These are phyloP conservation scores for Coleophora flavipennella DNA, from an alignment of 2,888 invertebrate species.

Conservation along the genomic window DNA sequence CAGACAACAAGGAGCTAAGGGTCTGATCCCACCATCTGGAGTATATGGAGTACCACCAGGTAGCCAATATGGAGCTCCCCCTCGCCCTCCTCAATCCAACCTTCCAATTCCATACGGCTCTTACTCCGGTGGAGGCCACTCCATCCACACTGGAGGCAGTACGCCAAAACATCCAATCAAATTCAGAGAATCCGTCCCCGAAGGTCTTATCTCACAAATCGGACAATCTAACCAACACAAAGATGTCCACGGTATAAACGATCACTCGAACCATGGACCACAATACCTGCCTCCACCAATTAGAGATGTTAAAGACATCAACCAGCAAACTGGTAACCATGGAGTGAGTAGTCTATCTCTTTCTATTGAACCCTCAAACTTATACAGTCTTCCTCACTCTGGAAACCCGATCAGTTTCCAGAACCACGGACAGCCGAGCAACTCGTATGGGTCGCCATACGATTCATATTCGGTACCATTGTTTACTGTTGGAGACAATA, in stretches of 20 bases:
- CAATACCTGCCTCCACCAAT: constrained; percentile 78
- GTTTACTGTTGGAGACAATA: constrained; percentile 62
- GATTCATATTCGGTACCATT: constrained; percentile 69
- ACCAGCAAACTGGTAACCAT: constrained; percentile 33
- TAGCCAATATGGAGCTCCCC: constrained; percentile 59
- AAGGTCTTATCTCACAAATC: constrained; percentile 77
- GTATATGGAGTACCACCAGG: constrained; percentile 75
- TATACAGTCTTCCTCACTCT: constrained; percentile 66
- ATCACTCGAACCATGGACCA: constrained; percentile 62
- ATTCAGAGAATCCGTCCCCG: constrained; percentile 82
- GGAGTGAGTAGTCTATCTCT: constrained; percentile 41
- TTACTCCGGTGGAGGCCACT: constrained; percentile 54
- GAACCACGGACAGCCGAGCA: constrained; percentile 32
- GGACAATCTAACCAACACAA: constrained; percentile 76
- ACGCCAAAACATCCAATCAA: constrained; percentile 76
- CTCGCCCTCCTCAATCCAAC: constrained; percentile 35
- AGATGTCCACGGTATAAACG: constrained; percentile 67
- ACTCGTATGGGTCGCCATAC: constrained; percentile 54
- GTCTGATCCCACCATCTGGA: constrained; percentile 74
- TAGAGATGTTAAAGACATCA: constrained; percentile 67
- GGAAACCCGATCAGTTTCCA: constrained; percentile 66
- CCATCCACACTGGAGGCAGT: constrained; percentile 48
- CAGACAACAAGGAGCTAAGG: constrained; percentile 61
- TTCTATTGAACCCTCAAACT: constrained; percentile 61
- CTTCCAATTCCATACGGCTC: constrained; percentile 58